These are phyloP conservation scores for Turnix velox DNA, from an alignment of 2,113 vertebrate genomes.

Conservation along the genomic window DNA sequence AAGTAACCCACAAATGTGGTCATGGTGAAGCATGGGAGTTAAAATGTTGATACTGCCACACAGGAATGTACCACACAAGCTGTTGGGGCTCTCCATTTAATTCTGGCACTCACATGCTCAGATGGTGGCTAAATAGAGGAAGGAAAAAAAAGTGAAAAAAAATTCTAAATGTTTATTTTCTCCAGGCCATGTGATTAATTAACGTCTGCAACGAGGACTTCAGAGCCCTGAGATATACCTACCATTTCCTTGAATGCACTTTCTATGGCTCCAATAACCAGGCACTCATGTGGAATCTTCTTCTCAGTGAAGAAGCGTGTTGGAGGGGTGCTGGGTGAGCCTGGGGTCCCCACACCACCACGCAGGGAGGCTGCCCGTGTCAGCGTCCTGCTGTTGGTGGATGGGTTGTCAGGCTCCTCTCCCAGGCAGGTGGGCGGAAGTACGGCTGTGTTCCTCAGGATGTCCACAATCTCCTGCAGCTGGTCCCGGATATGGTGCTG, in stretches of 20 bases:
- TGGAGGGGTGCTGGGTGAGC: conserved; percentile 84
- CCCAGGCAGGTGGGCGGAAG: conserved; percentile 86
- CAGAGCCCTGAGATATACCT: conserved; percentile 21
- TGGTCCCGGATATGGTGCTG: conserved; percentile 90
- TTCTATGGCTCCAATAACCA: conserved; percentile 93
- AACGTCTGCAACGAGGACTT: not conserved
- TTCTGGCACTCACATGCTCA: not conserved
- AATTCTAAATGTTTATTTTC: not conserved
- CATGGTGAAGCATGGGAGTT: not conserved
- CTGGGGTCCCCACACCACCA: conserved; percentile 84
- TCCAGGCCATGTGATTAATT: not conserved
- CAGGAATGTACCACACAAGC: not conserved
- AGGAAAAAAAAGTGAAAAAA: not conserved
- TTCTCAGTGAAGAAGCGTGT: conserved; percentile 95
- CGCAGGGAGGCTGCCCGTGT: conserved; percentile 88
- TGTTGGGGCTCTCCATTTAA: not conserved
- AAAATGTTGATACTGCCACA: not conserved
- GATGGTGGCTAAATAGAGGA: not conserved
- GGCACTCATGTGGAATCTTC: conserved; percentile 92
- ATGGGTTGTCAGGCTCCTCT: conserved; percentile 80
- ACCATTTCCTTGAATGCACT: conserved; percentile 98
- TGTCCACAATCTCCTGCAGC: conserved; percentile 89
- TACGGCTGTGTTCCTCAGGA: conserved; percentile 80
- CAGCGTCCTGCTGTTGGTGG: conserved; percentile 78
- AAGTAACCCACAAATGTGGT: not conserved